Evolutionary conservation across 2,888 invertebrate species (phyloP), one percentile per base, ranked within the genome.

Genomic region (Tetanocera ferruginea): DNA sequence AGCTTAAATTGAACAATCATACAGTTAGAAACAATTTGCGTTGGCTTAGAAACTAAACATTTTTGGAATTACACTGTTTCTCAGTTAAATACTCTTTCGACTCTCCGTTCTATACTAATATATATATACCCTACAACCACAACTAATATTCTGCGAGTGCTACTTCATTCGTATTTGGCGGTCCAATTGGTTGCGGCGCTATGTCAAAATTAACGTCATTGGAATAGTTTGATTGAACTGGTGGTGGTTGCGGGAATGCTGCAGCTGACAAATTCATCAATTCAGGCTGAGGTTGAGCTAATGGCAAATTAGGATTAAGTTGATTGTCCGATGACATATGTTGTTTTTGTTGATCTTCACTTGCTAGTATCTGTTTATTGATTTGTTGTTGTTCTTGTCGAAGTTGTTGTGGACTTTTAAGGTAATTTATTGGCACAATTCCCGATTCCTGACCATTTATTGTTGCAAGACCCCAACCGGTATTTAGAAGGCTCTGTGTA

Each of bases 391-490:
- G 80, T 70, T 87, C 87, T 55, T 85, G 84, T 0, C 86, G 83
- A 78, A 88, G 74, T 79, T 88, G 87, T 76, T 87, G 85, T 2
- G 88, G 88, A 3, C 85, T 86, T 77, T 88, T 88, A 0, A 88
- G 85, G 82, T 94, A 94, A 83, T 92, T 93, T 11, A 93, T 91
- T 0, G 95, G 95, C 6, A 94, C 91, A 2, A 94, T 87, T 0
- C 94, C 95, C 0, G 92, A 91, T 23, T 88, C 90, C 67, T 91
- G 91, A 60, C 92, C 91, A 87, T 93, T 92, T 0, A 91, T 86
- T 0, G 91, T 88, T 0, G 93, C 94, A 88, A 93, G 91, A 0
- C 93, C 91, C 94, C 94, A 95, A 3, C 94, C 94, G 0, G 93
- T 91, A 87, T 93, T 93, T 86, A 93, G 92, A 3, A 94, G 88